Percentiles rank a stretch among this genome's conserved stretches.
These are phyloP conservation scores for Amia ocellicauda DNA, from an alignment of 2,113 vertebrate species.

Conservation along the genomic window DNA sequence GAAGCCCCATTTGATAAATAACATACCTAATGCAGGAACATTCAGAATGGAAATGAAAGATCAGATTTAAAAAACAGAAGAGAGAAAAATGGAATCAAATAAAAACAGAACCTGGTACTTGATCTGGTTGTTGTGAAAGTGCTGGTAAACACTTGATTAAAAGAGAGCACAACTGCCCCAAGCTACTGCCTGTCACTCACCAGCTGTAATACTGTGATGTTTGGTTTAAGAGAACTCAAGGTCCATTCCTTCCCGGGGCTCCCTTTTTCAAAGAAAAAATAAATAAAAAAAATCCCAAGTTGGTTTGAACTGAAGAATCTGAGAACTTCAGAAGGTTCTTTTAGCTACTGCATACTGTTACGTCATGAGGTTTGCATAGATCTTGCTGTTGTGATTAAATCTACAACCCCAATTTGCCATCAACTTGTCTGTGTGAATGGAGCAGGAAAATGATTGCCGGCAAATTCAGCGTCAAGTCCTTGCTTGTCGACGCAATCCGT, in stretches of 20 bases:
- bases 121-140: not conserved
- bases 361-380: not conserved
- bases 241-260: conserved; percentile 7
- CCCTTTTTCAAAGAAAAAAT: conserved; percentile 6
- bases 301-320: not conserved
- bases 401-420: too few relatives aligned
- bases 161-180: not conserved
- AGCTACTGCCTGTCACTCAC: not conserved
- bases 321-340: not conserved
- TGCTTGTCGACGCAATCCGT: too few relatives aligned
- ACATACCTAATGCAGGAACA: too few relatives aligned
- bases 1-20: too few relatives aligned
- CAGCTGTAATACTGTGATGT: not conserved
- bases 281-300: not conserved
- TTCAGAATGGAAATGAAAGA: too few relatives aligned
- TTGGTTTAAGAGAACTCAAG: not conserved
- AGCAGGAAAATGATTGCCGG: too few relatives aligned
- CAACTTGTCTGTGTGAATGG: too few relatives aligned
- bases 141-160: not conserved
- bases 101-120: not conserved
- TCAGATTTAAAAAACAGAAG: not conserved
- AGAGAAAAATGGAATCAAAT: not conserved
- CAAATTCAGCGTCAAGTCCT: too few relatives aligned
- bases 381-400: not conserved
- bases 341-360: not conserved